Evolutionary conservation across 2,113 vertebrate genomes (phyloP), one percentile per base, ranked within the genome.

Genomic region (Setophaga petechia): DNA sequence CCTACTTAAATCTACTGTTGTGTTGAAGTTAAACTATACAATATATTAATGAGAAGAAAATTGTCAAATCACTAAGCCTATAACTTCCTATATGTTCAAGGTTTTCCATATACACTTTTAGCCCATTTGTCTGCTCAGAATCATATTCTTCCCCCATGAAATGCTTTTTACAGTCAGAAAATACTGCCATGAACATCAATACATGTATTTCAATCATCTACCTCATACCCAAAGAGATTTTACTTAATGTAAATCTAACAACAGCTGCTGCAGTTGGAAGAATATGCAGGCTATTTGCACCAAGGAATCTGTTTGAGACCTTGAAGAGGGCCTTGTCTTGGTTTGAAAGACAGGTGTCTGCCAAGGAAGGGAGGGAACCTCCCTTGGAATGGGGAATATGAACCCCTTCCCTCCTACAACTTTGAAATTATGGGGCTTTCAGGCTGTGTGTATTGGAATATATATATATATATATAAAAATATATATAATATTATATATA

Each of bases 401-500:
- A 62, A 3, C 16, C 12, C 8, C 8, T 44, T 31, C 47, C 67
- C 46, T 37, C 33, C n/a, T 31, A 15, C 22, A 44, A 11, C 13
- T 44, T 72, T 21, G 10, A 62, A 54, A 62, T 54, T 54, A 37
- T 0, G 1, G 21, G 13, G 16, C 11, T 44, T 62, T 73, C 47
- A 54, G 67, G 17, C 27, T 17, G 30, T 2, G 1, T 16, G 10
- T 41, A 41, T 21, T 0, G 0, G 46, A 51, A 39, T 27, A 51
- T 47, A n/a, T n/a, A n/a, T n/a, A n/a, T n/a, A n/a, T n/a, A n/a
- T n/a, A n/a, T n/a, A n/a, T n/a, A n/a, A n/a, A n/a, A n/a, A n/a
- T n/a, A n/a, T n/a, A n/a, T n/a, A n/a, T n/a, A n/a, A n/a, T n/a
- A n/a, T n/a, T n/a, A n/a, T n/a, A n/a, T n/a, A n/a, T n/a, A n/a